These are phyloP conservation scores for Lophotriccus pileatus DNA, from an alignment of 2,797 vertebrate species.

Conservation along the genomic window DNA sequence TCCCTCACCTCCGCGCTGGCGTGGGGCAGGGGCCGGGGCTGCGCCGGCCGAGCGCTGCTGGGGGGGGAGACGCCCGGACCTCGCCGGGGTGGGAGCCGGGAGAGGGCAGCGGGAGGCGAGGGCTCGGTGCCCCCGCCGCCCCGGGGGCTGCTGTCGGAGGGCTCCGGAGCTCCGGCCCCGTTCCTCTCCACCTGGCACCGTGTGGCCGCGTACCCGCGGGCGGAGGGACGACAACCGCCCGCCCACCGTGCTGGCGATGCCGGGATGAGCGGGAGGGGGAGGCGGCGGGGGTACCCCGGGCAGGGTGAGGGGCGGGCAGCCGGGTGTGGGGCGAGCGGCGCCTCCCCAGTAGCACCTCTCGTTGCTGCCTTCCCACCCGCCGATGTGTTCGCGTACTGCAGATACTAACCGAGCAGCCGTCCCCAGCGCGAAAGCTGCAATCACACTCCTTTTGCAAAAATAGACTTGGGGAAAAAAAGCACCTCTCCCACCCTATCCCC, in stretches of 20 bases:
- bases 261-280: neutral
- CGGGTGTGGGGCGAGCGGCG: neutral
- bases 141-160: neutral
- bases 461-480: neutral
- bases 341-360: neutral
- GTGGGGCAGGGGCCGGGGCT: neutral
- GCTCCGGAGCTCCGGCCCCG: neutral
- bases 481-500: neutral
- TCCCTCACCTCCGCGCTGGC: neutral
- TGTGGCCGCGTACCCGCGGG: neutral
- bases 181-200: neutral
- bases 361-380: neutral
- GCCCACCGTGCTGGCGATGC: neutral
- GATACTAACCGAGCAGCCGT: neutral
- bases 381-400: neutral
- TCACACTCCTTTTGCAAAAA: neutral
- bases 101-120: no score
- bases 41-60: neutral
- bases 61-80: neutral
- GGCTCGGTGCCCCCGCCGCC: neutral
- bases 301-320: neutral
- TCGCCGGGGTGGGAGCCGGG: neutral
- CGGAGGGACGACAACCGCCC: neutral
- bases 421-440: conserved; percentile 17
- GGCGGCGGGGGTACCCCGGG: neutral